Evolutionary conservation across 2,797 vertebrate species (phyloP), one percentile per base, ranked within the genome.

Genomic region (Notamacropus eugenii): DNA sequence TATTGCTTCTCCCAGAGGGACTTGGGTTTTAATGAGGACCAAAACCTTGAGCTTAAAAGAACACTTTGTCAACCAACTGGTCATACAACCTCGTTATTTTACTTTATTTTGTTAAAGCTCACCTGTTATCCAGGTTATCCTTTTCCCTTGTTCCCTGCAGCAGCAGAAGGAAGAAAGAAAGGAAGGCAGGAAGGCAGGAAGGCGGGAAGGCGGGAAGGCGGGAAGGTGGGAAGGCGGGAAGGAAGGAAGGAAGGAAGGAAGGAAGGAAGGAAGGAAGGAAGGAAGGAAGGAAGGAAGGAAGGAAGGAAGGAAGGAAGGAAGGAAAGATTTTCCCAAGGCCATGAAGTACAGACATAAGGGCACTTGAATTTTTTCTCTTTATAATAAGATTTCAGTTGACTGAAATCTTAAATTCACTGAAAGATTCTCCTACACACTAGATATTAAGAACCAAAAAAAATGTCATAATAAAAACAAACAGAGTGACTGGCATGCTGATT

Each of bases 261-360:
- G 22, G 8, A 5, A 40, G 3, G 14, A 0, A 14, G 5, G 12
- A 4, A 91, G 9, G 0, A 40, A 14, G 5, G 13, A 8, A 91
- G 19, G 16, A 24, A 52, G 28, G 34, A 22, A 55, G 28, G 29
- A 4, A 31, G 6, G 11, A 3, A 14, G 9, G 9, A 3, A 91
- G 13, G 24, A 14, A 55, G 34, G 29, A 4, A 31, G 2, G 5
- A 28, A 50, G 8, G 24, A 91, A 13, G 29, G 14, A 52, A n/a
- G 34, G 19, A 46, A 31, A 1, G 11, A 52, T 31, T 12, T 34
- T 62, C 29, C 58, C 58, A 62, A 31, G 58, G 58, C 11, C 58
- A 31, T 12, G 10, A 62, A 62, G 11, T 29, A 13, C 10, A 59
- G 57, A 58, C 57, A 58, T 58, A 28, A 58, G 57, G 57, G 57